phyloP scores from a whole-genome alignment of 2,888 invertebrate species.

The Caenorhabditis auriculariae region DNA sequence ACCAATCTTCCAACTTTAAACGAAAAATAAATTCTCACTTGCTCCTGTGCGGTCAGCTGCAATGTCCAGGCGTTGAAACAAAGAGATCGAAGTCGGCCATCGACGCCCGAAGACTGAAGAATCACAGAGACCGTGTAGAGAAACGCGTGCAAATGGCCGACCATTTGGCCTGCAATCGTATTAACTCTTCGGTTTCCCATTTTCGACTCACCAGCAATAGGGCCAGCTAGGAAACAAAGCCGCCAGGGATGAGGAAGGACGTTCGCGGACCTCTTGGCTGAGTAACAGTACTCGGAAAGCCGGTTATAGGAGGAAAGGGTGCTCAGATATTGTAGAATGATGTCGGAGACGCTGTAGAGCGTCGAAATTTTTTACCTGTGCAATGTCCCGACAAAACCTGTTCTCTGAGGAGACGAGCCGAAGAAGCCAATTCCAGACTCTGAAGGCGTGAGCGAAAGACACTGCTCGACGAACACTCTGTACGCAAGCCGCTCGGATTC shows the following conservation, averaged over 20 bases:
- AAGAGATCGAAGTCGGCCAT: conserved; percentile 43
- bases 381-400: conserved; percentile 12
- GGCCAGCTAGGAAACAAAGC: conserved; percentile 56
- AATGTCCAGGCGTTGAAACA: conserved; percentile 63
- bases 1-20: no score
- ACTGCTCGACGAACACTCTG: conserved; percentile 76
- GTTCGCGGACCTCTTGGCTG: conserved; percentile 16
- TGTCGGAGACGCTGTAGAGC: conserved; percentile 78
- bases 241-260: conserved; percentile 60
- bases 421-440: conserved; percentile 91
- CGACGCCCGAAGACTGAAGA: conserved; percentile 52
- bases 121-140: conserved; percentile 57
- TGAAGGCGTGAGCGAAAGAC: conserved; percentile 57
- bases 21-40: no score
- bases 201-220: conserved; percentile 9
- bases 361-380: background rate
- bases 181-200: background rate
- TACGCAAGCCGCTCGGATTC: conserved; percentile 82
- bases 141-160: conserved; percentile 57
- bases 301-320: conserved; percentile 51
- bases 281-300: conserved; percentile 26
- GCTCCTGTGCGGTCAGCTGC: conserved; percentile 60
- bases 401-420: conserved; percentile 66
- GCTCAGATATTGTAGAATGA: conserved; percentile 73
- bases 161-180: conserved; percentile 42